Evolutionary conservation across 2,888 invertebrate genomes (phyloP).

Genomic region (Rhagium mordax): DNA sequence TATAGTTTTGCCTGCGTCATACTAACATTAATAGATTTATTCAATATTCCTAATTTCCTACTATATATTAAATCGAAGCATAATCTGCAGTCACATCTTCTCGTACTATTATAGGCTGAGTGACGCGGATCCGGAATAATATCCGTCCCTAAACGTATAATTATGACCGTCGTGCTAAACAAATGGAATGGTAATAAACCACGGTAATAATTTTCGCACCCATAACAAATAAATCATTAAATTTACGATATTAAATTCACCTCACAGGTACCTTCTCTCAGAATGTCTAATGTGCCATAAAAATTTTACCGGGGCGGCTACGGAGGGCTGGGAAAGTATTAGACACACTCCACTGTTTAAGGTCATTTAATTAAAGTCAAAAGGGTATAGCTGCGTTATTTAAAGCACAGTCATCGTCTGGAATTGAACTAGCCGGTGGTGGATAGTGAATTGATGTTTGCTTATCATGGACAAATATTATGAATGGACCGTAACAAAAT

Average conservation of each 20-base stretch:
- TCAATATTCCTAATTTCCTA: constrained; percentile 35
- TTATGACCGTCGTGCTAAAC: constrained; percentile 27
- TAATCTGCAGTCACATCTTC: constrained; percentile 47
- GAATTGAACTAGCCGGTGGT: not conserved
- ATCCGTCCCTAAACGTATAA: constrained; percentile 42
- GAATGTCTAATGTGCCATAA: constrained; percentile 7
- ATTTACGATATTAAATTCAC: constrained; percentile 17
- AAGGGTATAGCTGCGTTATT: not conserved
- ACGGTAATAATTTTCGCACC: constrained; percentile 12
- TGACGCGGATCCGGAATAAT: constrained; percentile 43
- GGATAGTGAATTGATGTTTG: constrained; percentile 3
- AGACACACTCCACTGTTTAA: constrained; percentile 18
- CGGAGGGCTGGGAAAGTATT: constrained; percentile 16
- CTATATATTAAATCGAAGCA: constrained; percentile 23
- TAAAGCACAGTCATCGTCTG: constrained; percentile 11
- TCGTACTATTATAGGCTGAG: constrained; percentile 40
- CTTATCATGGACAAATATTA: constrained; percentile 11
- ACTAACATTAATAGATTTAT: constrained; percentile 30
- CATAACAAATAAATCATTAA: constrained; percentile 21
- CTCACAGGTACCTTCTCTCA: not conserved
- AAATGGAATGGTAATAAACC: constrained; percentile 33
- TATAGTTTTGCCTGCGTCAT: constrained; percentile 23
- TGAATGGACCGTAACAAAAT: constrained; percentile 14
- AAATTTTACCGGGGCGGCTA: constrained; percentile 7
- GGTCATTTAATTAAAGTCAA: constrained; percentile 3